Base-by-base conservation (phyloP, 2,113 vertebrate species). In the Eudyptes chrysolophus region DNA sequence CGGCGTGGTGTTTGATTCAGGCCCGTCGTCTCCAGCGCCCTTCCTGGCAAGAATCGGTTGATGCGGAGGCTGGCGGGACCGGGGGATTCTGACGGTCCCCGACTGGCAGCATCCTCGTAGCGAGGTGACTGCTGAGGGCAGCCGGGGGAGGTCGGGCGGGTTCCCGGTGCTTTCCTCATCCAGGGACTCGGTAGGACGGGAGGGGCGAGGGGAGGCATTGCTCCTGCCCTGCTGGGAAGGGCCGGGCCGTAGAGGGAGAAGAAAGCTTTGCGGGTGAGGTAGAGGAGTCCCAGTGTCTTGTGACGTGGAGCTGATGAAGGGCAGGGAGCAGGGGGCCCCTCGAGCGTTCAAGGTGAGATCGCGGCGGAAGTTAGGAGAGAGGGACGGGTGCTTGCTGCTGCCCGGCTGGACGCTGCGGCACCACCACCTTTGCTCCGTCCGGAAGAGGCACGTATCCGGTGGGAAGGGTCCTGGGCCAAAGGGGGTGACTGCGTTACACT, bases 211-310 rank as follows among this genome's bases (percentile, higher is more conserved):
- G 42, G 42, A 42, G 42, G n/a, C 26, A 0, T 16, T 7, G 57
- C 65, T 42, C 19, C 58, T 38, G 29, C 10, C 12, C 60, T 5
- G 20, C 46, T 24, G 88, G 71, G 52, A 83, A 51, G 36, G 61
- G 40, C 54, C 3, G 3, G 10, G 65, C 44, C 10, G 0, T 1
- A 6, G 42, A 17, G 52, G 13, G 48, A 44, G 38, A 11, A 19
- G 15, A 11, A 10, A 3, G 15, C 46, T n/a, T 22, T 11, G 72
- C 32, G 66, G 46, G 20, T 20, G 29, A 61, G 36, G 61, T 36
- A 18, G 30, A 29, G 40, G 4, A 34, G 26, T 7, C 4, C 5
- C 44, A 7, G 0, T 3, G 0, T 12, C 3, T 7, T 4, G 48
- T 58, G 42, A 16, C 16, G 36, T 2, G 24, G 52, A n/a, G 55